Evolutionary conservation across 2,888 invertebrate genomes (phyloP), one percentile per base, ranked within the genome.

Genomic region (Meliscaeva auricollis): DNA sequence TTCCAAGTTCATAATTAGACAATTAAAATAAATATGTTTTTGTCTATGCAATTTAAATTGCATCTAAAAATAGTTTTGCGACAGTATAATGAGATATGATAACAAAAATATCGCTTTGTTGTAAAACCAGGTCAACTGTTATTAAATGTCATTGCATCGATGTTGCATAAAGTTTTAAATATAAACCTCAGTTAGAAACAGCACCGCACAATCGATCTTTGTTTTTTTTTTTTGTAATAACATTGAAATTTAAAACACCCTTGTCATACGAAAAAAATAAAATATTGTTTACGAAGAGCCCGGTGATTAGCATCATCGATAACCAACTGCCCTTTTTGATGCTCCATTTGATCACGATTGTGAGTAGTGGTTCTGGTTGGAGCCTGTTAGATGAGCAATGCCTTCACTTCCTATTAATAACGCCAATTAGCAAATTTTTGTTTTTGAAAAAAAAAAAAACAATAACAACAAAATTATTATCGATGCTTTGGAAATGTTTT

Each of bases 261-360:
- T 41, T 15, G 22, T 30, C 50, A 74, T 69, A 30, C 9, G 46
- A 20, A 35, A 22, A n/a, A 15, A 15, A 38, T 72, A 35, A 22
- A n/a, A 15, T 22, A 38, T 72, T 20, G 26, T 13, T 11, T 38
- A 1, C 11, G 1, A 7, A 1, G 38, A 26, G 26, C 26, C 3
- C 26, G 26, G 41, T 50, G 64, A 69, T 52, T 26, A 26, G 6
- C 75, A 75, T 75, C 46, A 62, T 50, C 64, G 81, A 82, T 76
- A 76, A 72, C 72, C 76, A 58, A 68, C 58, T 66, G 81, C 76
- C 76, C 81, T 72, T 72, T 56, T 15, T 38, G 72, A 66, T 60
- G 69, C 56, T 46, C 20, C 58, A 35, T 11, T 48, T 64, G 64
- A 70, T 72, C 75, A 72, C 41, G 74, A 62, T 58, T 15, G 11